Conservation (phyloP, 2,888 invertebrate genomes). For the Anarsia innoxiella region DNA sequence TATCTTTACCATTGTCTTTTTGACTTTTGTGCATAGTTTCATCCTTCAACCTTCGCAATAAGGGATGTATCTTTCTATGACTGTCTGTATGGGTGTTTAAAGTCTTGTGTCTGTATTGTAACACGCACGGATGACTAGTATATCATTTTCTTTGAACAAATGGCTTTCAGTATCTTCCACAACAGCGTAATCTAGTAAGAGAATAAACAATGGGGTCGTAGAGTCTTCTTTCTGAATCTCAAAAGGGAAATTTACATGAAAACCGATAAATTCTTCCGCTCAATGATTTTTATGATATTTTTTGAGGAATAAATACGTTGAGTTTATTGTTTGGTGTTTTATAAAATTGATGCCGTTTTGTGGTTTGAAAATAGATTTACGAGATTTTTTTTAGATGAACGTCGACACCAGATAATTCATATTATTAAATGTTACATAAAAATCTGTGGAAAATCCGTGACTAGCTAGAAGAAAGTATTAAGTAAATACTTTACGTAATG, state of each 20-base stretch:
- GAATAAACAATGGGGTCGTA: conserved; percentile 47
- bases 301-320: neutral
- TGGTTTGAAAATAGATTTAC: no score
- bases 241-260: conserved; percentile 38
- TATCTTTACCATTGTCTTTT: conserved; percentile 7
- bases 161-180: conserved; percentile 51
- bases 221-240: conserved; percentile 28
- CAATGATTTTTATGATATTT: conserved; percentile 12
- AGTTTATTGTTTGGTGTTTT: neutral
- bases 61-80: no score
- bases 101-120: conserved; percentile 42
- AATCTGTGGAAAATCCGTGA: no score
- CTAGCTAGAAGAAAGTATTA: no score
- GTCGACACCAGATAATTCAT: no score
- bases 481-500: no score
- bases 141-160: conserved; percentile 70
- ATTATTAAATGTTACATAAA: no score
- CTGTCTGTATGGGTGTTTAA: no score
- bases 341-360: neutral
- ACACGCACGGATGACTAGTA: conserved; percentile 64
- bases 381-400: no score
- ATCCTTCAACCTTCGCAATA: neutral
- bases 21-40: neutral
- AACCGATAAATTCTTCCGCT: conserved; percentile 26
- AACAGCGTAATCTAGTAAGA: conserved; percentile 62